Percentiles rank a stretch among this genome's conserved stretches.
Conservation (phyloP, 2,888 invertebrate species). For the Drosophila sordidula region DNA sequence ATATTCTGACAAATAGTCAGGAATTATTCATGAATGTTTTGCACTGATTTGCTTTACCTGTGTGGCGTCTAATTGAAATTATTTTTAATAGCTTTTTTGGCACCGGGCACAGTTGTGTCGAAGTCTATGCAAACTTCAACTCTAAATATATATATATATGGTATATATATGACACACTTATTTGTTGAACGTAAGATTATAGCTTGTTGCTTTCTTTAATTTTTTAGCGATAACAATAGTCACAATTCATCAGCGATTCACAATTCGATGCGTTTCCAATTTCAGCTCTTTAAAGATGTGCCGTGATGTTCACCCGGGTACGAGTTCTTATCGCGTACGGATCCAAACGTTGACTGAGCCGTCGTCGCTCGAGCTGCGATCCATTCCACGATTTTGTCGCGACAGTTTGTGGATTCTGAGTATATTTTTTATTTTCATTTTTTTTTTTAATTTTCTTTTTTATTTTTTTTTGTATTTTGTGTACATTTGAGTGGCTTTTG, state of each 20-base stretch:
- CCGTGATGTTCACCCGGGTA: slow-evolving; percentile 3
- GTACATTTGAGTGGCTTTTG: slow-evolving; percentile 43
- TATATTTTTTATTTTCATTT: slow-evolving; percentile 21
- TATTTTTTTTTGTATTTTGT: slow-evolving; percentile 8
- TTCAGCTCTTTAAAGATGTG: slow-evolving; percentile 37
- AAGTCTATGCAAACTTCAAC: slow-evolving; percentile 5
- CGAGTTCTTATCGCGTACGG: slow-evolving; percentile 70
- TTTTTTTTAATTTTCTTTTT: slow-evolving; percentile 19
- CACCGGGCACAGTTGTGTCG: not conserved
- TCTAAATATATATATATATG: not conserved
- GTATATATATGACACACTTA: slow-evolving; percentile 39
- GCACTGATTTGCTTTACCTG: slow-evolving; percentile 37
- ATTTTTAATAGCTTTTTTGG: slow-evolving; percentile 18
- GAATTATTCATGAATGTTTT: slow-evolving; percentile 8
- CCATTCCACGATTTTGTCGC: slow-evolving; percentile 39
- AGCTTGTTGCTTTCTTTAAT: not conserved
- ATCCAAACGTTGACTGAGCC: slow-evolving; percentile 69
- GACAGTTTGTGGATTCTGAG: slow-evolving; percentile 27
- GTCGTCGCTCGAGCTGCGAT: slow-evolving; percentile 20
- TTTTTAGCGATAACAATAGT: slow-evolving; percentile 54
- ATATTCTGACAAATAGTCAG: not conserved
- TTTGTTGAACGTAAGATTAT: slow-evolving; percentile 23
- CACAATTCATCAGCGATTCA: slow-evolving; percentile 39
- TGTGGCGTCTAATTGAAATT: slow-evolving; percentile 24
- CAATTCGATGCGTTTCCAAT: slow-evolving; percentile 34